Base-by-base conservation (phyloP, 2,113 vertebrate genomes). In the Motacilla tschutschensis region DNA sequence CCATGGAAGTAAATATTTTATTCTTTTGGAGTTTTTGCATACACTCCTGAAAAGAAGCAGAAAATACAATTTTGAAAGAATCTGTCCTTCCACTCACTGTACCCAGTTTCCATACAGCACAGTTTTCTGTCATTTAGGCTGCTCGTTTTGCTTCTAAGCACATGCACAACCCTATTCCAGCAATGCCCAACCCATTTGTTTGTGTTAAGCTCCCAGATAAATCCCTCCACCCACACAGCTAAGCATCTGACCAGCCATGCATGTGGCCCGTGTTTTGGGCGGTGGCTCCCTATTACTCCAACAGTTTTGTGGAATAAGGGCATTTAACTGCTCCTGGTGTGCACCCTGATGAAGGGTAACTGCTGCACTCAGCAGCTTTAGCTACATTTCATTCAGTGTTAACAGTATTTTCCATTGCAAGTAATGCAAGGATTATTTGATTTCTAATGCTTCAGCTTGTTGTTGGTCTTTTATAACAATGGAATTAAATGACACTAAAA, bases 51-150 rank as follows among this genome's bases (percentile, higher is more conserved):
- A 79, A 88, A 79, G 40, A 80, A 46, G 24, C 5, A 72, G n/a
- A 81, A 86, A 71, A 65, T 28, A 29, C 17, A 25, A 2, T 77
- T 91, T 89, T 77, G 35, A 63, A 75, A 35, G 31, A 51, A 13
- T 35, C 17, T 5, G 2, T 58, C 28, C 46, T 88, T 80, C 55
- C 29, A 17, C 1, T 40, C 21, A 8, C 22, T 17, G 18, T 44
- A 33, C 19, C 12, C 12, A 31, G 24, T 8, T 83, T 47, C 14
- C n/a, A 47, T 18, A 36, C 19, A 18, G 18, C 33, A 41, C 14
- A 0, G 0, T 62, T 31, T 15, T 38, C 51, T 17, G 47, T 58
- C 0, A 0, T 64, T 78, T 3, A 6, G 35, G 29, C 55, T 66
- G 48, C 51, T 65, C 22, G 18, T 43, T 67, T 58, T 58, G 7